Conservation (phyloP, 2,888 invertebrate species). For the Lasioglossum malachurum region DNA sequence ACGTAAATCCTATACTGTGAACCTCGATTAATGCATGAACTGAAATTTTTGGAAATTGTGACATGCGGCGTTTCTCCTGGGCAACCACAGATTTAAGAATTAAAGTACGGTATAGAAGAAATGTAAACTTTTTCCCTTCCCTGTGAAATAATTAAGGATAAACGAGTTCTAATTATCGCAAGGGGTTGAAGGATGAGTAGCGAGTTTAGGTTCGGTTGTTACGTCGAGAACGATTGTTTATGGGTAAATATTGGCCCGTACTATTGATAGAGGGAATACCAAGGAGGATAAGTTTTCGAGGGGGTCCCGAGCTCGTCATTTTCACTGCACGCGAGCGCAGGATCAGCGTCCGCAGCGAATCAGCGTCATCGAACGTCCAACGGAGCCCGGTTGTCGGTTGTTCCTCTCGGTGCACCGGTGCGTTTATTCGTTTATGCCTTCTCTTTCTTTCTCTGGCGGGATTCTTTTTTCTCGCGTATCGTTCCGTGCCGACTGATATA, state of each 20-base stretch:
- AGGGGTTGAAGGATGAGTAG: not conserved
- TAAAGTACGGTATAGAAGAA: not conserved
- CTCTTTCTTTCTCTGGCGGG: not conserved
- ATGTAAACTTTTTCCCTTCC: not conserved
- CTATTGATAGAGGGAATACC: not conserved
- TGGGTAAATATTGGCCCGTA: not conserved
- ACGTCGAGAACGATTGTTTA: not conserved
- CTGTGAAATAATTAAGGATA: not conserved
- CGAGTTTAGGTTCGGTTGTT: not conserved
- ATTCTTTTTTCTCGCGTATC: constrained; percentile 27
- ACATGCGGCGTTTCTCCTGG: too few species aligned
- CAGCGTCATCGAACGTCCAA: constrained; percentile 3
- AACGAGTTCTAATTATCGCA: not conserved
- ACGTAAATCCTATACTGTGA: too few species aligned
- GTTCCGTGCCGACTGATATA: constrained; percentile 55
- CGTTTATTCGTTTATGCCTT: constrained; percentile 33
- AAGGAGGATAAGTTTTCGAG: not conserved
- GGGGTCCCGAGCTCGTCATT: not conserved
- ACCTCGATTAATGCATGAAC: too few species aligned
- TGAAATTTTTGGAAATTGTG: too few species aligned
- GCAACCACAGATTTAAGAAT: not conserved
- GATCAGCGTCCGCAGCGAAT: not conserved
- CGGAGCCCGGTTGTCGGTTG: not conserved
- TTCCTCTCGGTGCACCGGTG: constrained; percentile 10
- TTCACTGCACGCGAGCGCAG: not conserved